Percentiles rank a stretch among this genome's conserved stretches.
Conservation (phyloP, 2,113 vertebrate species). For the Notothenia rossii region DNA sequence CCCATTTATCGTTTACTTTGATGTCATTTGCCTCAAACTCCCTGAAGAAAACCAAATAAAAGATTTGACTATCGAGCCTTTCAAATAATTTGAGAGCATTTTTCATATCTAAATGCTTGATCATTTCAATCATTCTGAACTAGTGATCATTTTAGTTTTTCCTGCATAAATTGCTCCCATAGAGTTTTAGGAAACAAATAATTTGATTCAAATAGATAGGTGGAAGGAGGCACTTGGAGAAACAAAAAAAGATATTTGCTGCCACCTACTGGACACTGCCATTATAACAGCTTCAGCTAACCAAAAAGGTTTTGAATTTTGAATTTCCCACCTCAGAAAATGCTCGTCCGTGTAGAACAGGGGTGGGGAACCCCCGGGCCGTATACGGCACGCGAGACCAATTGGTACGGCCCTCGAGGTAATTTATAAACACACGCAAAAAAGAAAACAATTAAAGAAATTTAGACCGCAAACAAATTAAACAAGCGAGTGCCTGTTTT, state of each 20-base stretch:
- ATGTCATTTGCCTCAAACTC: conserved; percentile 8
- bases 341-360: background rate
- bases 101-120: conserved; percentile 24
- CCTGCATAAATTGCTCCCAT: background rate
- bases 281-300: background rate
- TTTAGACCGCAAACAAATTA: too few species aligned
- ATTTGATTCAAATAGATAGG: background rate
- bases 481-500: too few species aligned
- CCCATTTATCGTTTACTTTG: conserved; percentile 10
- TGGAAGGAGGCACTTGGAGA: background rate
- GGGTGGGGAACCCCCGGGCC: too few species aligned
- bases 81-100: background rate
- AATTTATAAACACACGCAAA: too few species aligned
- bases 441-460: too few species aligned
- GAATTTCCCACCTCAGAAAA: conserved; percentile 34
- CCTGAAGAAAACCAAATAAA: conserved; percentile 12
- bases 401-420: too few species aligned
- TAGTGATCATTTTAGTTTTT: conserved; percentile 19
- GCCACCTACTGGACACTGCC: conserved; percentile 62
- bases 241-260: conserved; percentile 3
- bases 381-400: too few species aligned
- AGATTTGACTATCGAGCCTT: conserved; percentile 7
- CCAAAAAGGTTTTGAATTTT: background rate
- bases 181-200: conserved; percentile 1
- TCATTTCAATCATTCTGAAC: conserved; percentile 24